These are phyloP conservation scores for Otocyon megalotis DNA, from an alignment of 2,113 vertebrate genomes.

Conservation along the genomic window DNA sequence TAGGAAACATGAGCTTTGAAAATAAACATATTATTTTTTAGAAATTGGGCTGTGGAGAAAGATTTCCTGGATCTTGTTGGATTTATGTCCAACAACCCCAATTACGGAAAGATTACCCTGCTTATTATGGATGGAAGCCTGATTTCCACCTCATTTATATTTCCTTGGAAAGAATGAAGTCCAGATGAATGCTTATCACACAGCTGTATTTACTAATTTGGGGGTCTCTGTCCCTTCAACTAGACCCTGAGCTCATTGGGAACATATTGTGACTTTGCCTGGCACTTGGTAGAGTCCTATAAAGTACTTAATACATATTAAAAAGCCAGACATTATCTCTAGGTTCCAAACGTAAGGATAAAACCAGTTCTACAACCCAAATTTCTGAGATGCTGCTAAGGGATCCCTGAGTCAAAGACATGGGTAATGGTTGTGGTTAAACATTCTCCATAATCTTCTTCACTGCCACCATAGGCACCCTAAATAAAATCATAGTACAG, in stretches of 20 bases:
- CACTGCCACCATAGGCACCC: neutral
- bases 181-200: neutral
- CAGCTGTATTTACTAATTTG: neutral
- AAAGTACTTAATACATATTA: neutral
- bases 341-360: neutral
- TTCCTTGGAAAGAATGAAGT: neutral
- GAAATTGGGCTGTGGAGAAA: neutral
- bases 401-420: neutral
- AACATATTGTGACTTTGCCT: neutral
- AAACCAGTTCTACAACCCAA: neutral
- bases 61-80: neutral
- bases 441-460: neutral
- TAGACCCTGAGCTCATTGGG: no score
- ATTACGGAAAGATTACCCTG: neutral
- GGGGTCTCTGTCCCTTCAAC: neutral
- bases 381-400: neutral
- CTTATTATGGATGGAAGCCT: neutral
- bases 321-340: neutral
- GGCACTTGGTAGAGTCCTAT: neutral
- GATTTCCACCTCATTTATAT: neutral
- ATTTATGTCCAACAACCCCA: neutral
- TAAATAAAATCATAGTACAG: neutral
- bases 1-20: slow-evolving; percentile 12
- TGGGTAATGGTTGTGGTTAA: neutral
- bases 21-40: neutral